Evolutionary conservation across 2,113 vertebrate genomes (phyloP), one percentile per base, ranked within the genome.

Genomic region (Macrotis lagotis): DNA sequence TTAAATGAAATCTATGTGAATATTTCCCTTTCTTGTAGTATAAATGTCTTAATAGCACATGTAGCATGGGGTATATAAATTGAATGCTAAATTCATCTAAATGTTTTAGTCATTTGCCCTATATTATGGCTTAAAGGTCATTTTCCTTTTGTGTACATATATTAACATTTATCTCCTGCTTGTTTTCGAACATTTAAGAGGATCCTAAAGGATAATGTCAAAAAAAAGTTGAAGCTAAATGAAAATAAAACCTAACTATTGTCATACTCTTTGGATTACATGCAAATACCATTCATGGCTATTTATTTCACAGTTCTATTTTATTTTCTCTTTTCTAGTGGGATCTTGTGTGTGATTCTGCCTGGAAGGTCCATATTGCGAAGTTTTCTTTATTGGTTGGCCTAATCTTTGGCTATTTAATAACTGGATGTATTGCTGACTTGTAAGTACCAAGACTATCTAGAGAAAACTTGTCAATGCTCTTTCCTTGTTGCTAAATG

Each of bases 361-460:
- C 99, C 95, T 99, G 99, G 99, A 99, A 99, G 98, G 99, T 99
- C 74, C 99, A 99, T 98, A 99, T 99, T 97, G 99, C 99, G 96
- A 99, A 99, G 97, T 99, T 99, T 98, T 99, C 99, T 51, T 97
- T 99, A 93, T 98, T 99, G 94, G 99, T 99, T 98, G 99, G 99
- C 97, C 99, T 99, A 98, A 99, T 99, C 98, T 99, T 99, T 51
- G 99, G 99, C 95, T 99, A 99, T 98, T 98, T 99, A 95, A 99
- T 99, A 98, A 99, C 99, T 98, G 99, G 99, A 98, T 99, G 99
- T 98, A 99, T 99, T 99, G 99, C 99, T 50, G 99, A 99, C 98
- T 99, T 99, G 99, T 99, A 98, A 98, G 99, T 98, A 95, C 96
- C 95, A 48, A 90, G 16, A 90, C 59, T 94, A 94, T 91, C 94